These are phyloP conservation scores for Urocitellus parryii DNA, from an alignment of 2,113 vertebrate genomes.

Conservation along the genomic window DNA sequence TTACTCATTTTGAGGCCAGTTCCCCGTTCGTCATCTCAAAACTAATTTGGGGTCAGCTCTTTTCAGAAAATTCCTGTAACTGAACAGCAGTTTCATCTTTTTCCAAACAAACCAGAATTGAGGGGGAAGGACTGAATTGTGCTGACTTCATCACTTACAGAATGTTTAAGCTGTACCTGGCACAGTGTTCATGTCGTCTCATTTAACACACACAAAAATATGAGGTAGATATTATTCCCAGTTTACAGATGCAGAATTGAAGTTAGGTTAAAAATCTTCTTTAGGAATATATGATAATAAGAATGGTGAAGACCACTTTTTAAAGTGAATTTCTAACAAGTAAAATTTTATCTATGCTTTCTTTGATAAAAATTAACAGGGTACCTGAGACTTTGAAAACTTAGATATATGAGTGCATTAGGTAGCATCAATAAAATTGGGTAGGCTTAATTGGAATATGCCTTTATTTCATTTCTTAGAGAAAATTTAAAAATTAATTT, in stretches of 20 bases:
- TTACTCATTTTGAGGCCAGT: neutral
- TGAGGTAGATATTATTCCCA: neutral
- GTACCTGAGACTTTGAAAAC: neutral
- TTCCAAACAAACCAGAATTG: neutral
- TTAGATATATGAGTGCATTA: neutral
- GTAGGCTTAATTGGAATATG: neutral
- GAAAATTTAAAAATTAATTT: neutral
- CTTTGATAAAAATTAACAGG: constrained; percentile 3
- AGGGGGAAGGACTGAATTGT: neutral
- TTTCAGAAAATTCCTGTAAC: constrained; percentile 1
- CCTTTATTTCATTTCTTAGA: neutral
- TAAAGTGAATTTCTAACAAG: neutral
- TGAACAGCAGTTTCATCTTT: neutral
- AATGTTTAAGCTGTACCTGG: neutral
- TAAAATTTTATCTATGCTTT: neutral
- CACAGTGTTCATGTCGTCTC: neutral
- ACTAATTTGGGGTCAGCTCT: neutral
- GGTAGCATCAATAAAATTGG: neutral
- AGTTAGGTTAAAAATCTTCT: neutral
- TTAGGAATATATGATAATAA: neutral
- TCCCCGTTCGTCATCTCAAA: neutral
- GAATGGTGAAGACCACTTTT: neutral
- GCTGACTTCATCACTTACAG: neutral
- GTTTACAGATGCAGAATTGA: neutral
- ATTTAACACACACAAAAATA: neutral